A percentile compares a stretch with the other conserved stretches of the same genome.
These are phyloP conservation scores for Fukomys damarensis DNA, from an alignment of 2,113 vertebrate species.

Conservation along the genomic window DNA sequence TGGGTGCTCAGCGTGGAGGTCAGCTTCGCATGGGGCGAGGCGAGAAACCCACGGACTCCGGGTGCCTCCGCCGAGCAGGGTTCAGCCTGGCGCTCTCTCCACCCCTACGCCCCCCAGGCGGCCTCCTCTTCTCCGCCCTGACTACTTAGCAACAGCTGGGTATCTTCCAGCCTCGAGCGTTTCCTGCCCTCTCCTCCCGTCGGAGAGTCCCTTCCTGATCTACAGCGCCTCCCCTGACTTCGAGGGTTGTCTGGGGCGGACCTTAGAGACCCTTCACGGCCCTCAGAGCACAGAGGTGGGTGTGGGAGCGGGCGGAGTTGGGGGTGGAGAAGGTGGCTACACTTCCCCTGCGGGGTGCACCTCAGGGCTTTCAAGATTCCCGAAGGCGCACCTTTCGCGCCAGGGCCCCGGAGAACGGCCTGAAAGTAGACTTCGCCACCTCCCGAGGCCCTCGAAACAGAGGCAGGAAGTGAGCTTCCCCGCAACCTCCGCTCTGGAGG, in stretches of 20 bases:
- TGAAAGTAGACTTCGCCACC: background rate
- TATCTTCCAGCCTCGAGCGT: background rate
- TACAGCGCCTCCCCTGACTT: background rate
- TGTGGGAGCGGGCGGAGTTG: background rate
- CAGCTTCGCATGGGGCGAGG: fast-evolving
- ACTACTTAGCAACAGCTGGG: background rate
- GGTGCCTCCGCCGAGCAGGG: fast-evolving
- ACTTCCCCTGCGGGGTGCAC: background rate
- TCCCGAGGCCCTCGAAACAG: background rate
- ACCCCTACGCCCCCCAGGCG: fast-evolving
- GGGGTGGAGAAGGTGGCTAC: background rate
- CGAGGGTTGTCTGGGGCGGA: fast-evolving
- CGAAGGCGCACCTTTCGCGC: background rate
- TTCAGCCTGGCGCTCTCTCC: fast-evolving
- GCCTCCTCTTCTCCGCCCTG: background rate
- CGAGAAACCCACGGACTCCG: background rate
- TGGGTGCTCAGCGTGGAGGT: background rate
- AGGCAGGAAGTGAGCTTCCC: background rate
- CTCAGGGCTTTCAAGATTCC: background rate
- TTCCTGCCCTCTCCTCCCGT: background rate
- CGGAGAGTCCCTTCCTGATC: background rate
- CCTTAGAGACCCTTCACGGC: background rate
- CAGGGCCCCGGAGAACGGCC: background rate
- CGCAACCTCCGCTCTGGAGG: fast-evolving
- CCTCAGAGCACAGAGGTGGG: background rate